These are phyloP conservation scores for Ascaphus truei DNA, from an alignment of 2,113 vertebrate species.

Conservation along the genomic window DNA sequence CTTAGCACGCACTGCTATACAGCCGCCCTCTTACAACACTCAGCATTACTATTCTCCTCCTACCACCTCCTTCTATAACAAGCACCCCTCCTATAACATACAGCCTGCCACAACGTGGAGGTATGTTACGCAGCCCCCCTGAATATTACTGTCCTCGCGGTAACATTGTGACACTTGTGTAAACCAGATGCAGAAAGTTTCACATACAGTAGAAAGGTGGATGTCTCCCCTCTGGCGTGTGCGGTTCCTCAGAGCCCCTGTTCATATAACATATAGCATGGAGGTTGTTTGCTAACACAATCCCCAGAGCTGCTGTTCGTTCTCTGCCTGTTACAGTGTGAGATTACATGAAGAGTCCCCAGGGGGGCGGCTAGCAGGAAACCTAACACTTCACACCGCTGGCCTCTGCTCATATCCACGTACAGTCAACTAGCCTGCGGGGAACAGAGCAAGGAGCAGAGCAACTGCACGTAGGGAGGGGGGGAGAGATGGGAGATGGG, in stretches of 20 bases:
- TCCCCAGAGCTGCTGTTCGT: neutral
- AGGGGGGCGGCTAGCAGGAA: slow-evolving; percentile 7
- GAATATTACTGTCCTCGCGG: neutral
- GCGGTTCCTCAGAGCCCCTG: neutral
- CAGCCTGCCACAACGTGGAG: no score
- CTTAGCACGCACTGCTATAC: no score
- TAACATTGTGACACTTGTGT: neutral
- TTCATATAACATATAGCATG: neutral
- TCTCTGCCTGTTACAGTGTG: neutral
- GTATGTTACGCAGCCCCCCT: no score
- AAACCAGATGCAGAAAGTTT: neutral
- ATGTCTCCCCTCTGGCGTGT: neutral
- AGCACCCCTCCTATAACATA: no score
- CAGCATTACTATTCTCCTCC: no score
- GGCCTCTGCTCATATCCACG: neutral
- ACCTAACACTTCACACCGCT: slow-evolving; percentile 22
- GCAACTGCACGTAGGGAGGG: neutral
- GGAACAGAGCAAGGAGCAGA: neutral
- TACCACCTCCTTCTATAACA: no score
- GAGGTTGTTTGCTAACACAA: neutral
- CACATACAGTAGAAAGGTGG: no score
- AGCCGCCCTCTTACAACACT: no score
- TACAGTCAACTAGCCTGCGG: slow-evolving; percentile 5
- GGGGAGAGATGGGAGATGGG: neutral
- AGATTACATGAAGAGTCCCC: slow-evolving; percentile 2